Conservation (phyloP, 2,113 vertebrate species). For the Pterocles orientalis region DNA sequence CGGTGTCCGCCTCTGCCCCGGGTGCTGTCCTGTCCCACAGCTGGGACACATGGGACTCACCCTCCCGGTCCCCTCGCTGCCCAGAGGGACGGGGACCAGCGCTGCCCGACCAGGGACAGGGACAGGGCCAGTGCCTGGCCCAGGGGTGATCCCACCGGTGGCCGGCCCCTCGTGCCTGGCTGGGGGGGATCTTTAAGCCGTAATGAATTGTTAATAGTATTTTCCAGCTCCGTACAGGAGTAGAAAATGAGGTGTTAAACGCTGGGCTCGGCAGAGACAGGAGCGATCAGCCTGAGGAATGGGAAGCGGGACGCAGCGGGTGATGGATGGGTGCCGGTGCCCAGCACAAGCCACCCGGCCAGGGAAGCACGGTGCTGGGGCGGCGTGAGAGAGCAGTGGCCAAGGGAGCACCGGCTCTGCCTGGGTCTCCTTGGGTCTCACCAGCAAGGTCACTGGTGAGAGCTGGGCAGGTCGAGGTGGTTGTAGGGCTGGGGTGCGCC, state of each 20-base stretch:
- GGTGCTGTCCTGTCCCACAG: fast-evolving
- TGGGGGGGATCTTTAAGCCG: conserved; percentile 21
- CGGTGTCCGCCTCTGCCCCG: neutral
- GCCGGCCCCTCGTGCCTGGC: fast-evolving
- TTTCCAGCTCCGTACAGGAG: conserved; percentile 34
- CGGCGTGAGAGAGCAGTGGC: neutral
- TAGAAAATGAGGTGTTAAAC: conserved; percentile 61
- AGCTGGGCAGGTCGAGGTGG: neutral
- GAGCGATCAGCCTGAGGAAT: conserved; percentile 69
- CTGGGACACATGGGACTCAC: fast-evolving
- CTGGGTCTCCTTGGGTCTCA: conserved; percentile 26
- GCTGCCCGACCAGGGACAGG: no score
- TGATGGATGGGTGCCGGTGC: neutral
- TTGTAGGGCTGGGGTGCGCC: neutral
- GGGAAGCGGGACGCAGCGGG: neutral
- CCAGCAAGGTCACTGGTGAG: conserved; percentile 31
- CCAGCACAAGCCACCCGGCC: fast-evolving
- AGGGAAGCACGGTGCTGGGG: neutral
- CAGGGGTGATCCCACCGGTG: fast-evolving
- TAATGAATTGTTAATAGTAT: conserved; percentile 73
- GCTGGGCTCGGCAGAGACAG: conserved; percentile 37
- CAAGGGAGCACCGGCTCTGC: neutral
- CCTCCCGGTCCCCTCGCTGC: neutral
- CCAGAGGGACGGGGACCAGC: fast-evolving
- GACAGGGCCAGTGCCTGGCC: no score